Evolutionary conservation across 2,797 vertebrate genomes (phyloP).

Genomic region (Mus caroli): DNA sequence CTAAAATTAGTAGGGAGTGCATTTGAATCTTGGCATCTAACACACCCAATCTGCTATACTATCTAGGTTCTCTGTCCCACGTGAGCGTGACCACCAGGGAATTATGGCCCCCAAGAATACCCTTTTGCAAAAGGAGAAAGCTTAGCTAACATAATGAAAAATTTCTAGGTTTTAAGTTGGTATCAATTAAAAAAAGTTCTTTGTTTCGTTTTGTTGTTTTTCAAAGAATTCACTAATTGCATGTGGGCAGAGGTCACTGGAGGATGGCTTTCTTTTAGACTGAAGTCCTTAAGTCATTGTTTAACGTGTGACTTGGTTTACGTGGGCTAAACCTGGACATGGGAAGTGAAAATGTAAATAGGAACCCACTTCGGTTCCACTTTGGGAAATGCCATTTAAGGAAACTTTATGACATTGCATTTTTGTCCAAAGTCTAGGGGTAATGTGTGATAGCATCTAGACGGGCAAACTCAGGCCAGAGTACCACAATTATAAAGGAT

Average conservation of each 20-base stretch:
- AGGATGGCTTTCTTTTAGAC: slow-evolving; percentile 2
- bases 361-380: not conserved
- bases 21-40: slow-evolving; percentile 22
- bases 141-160: slow-evolving; percentile 11
- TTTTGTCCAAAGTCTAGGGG: slow-evolving; percentile 41
- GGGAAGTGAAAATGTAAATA: slow-evolving; percentile 13
- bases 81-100: not conserved
- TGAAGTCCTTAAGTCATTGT: not conserved
- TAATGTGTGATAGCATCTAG: not conserved
- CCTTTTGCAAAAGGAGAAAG: not conserved
- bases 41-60: not conserved
- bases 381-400: not conserved
- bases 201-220: not conserved
- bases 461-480: not conserved
- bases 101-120: not conserved
- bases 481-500: not conserved
- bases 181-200: not conserved
- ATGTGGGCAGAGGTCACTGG: not conserved
- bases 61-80: not conserved
- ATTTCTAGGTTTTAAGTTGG: slow-evolving; percentile 29
- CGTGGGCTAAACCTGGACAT: not conserved
- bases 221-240: not conserved
- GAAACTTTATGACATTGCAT: not conserved
- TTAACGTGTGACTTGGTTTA: not conserved
- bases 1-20: not conserved